These are phyloP conservation scores for Chloroceryle inda DNA, from an alignment of 2,797 vertebrate species.

Conservation along the genomic window DNA sequence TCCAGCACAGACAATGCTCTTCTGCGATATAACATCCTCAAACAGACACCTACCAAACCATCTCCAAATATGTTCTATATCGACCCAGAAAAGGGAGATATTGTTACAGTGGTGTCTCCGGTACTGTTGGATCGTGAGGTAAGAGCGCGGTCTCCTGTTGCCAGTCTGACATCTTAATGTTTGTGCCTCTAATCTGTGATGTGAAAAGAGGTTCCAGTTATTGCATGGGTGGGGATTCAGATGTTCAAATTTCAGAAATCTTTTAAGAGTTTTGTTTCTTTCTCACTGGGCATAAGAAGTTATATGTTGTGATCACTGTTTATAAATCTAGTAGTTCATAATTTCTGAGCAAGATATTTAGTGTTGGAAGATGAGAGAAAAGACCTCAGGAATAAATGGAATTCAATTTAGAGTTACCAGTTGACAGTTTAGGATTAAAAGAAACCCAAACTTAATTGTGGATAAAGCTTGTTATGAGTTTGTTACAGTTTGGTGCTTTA, in stretches of 20 bases:
- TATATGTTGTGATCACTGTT: not conserved
- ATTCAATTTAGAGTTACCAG: not conserved
- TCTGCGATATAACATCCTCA: conserved; percentile 92
- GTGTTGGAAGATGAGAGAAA: not conserved
- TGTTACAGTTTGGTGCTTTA: not conserved
- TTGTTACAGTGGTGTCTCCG: conserved; percentile 93
- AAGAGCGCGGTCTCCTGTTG: not conserved
- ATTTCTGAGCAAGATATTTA: not conserved
- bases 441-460: not conserved
- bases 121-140: conserved; percentile 93
- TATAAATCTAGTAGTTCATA: not conserved
- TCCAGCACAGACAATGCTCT: conserved; percentile 92
- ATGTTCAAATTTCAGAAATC: not conserved
- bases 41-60: conserved; percentile 93
- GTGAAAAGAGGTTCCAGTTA: not conserved
- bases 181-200: not conserved
- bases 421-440: not conserved
- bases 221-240: accelerated
- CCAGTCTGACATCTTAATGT: accelerated
- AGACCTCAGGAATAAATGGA: not conserved
- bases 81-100: conserved; percentile 93
- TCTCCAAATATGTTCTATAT: conserved; percentile 99
- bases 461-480: not conserved
- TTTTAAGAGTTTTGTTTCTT: not conserved
- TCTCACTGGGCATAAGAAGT: accelerated